Percentiles rank a stretch among this genome's conserved stretches.
phyloP scores from a whole-genome alignment of 2,113 vertebrate genomes.

The Australoheros scitulus region DNA sequence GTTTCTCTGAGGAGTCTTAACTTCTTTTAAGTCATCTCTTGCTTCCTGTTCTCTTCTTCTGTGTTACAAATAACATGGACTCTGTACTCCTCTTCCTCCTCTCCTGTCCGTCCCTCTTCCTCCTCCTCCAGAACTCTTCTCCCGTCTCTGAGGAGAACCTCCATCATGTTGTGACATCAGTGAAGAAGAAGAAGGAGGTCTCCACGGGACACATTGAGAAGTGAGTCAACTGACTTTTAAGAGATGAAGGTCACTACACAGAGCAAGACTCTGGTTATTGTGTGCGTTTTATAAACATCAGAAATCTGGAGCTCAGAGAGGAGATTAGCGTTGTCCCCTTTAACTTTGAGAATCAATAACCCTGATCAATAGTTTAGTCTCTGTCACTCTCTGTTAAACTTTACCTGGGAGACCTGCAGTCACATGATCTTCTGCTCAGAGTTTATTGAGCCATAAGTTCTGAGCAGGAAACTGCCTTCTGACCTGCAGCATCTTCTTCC shows the following conservation, averaged over 20 bases:
- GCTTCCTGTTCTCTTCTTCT: background rate
- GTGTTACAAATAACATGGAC: background rate
- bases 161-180: constrained; percentile 14
- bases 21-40: too few relatives aligned
- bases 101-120: too few relatives aligned
- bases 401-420: too few relatives aligned
- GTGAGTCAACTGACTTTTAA: constrained; percentile 68
- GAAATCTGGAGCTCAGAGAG: background rate
- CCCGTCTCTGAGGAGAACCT: constrained; percentile 17
- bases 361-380: background rate
- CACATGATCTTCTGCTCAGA: too few relatives aligned
- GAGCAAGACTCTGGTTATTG: background rate
- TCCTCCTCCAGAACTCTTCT: constrained; percentile 64
- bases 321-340: background rate
- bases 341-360: background rate
- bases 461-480: too few relatives aligned
- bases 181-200: constrained; percentile 74
- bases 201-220: constrained; percentile 85
- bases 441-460: too few relatives aligned
- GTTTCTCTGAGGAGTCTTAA: too few relatives aligned
- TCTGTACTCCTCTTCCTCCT: background rate
- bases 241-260: background rate
- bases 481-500: too few relatives aligned
- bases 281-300: background rate
- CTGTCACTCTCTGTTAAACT: too few relatives aligned